These are phyloP conservation scores for Fabriciana adippe DNA, from an alignment of 2,888 invertebrate genomes.

Conservation along the genomic window DNA sequence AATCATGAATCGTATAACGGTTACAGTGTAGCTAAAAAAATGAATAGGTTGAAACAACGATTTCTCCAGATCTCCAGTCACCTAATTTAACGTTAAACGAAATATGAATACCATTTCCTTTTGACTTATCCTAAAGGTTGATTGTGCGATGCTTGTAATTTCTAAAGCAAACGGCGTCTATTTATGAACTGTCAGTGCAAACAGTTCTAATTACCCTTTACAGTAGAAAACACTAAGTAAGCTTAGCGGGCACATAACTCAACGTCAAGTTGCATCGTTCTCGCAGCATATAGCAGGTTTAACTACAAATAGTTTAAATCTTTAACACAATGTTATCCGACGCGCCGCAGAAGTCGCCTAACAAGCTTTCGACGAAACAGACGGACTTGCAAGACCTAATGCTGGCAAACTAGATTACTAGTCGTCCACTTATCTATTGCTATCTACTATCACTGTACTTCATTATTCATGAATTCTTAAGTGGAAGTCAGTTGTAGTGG, in stretches of 20 bases:
- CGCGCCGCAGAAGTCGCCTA: conserved; percentile 63
- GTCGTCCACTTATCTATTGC: conserved; percentile 7
- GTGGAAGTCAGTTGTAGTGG: neutral
- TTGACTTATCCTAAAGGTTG: neutral
- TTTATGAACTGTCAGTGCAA: conserved; percentile 33
- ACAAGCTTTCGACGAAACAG: conserved; percentile 60
- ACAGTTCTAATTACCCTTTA: conserved; percentile 34
- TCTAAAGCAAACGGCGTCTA: conserved; percentile 23
- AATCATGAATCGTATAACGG: no score
- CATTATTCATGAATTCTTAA: conserved; percentile 14
- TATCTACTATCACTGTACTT: neutral
- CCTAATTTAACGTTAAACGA: neutral
- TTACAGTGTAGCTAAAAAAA: no score
- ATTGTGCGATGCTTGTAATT: conserved; percentile 4
- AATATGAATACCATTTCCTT: neutral
- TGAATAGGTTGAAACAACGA: no score
- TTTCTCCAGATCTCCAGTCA: no score
- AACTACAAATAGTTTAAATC: conserved; percentile 55
- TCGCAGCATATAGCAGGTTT: conserved; percentile 36
- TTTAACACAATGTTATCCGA: conserved; percentile 68
- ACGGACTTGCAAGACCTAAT: conserved; percentile 49
- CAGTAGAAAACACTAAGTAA: conserved; percentile 37
- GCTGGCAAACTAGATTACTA: conserved; percentile 44
- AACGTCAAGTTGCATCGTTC: conserved; percentile 34
- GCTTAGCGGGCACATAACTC: conserved; percentile 34